Evolutionary conservation across 2,888 invertebrate species (phyloP).

Genomic region (Tetramorium bicarinatum): DNA sequence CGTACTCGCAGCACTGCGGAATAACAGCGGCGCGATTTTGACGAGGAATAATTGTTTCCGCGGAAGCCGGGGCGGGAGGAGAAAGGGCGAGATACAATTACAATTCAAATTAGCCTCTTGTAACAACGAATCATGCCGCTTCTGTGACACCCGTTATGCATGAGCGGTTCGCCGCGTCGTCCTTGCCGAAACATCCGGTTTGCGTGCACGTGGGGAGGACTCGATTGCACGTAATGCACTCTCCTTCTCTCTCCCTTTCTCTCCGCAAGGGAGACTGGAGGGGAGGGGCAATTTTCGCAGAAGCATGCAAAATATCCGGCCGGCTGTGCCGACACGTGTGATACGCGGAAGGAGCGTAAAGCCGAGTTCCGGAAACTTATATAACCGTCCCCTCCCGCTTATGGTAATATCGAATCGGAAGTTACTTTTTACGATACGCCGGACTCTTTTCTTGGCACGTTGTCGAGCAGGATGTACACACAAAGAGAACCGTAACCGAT

Average conservation of each 20-base stretch:
- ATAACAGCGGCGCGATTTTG: constrained; percentile 25
- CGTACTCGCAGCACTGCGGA: background rate
- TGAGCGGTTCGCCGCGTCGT: constrained; percentile 47
- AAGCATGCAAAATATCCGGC: constrained; percentile 78
- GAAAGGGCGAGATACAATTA: constrained; percentile 41
- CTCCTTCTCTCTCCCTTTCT: background rate
- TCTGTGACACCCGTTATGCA: constrained; percentile 52
- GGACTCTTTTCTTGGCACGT: constrained; percentile 5
- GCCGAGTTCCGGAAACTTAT: constrained; percentile 72
- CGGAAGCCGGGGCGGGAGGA: background rate
- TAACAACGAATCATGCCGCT: constrained; percentile 49
- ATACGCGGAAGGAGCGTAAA: constrained; percentile 77
- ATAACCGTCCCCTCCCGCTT: constrained; percentile 37
- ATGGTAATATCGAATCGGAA: constrained; percentile 69
- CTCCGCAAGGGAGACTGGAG: background rate
- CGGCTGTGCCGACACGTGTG: constrained; percentile 60
- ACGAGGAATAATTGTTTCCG: constrained; percentile 50
- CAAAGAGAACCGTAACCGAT: constrained; percentile 15
- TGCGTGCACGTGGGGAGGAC: constrained; percentile 67
- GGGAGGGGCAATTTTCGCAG: constrained; percentile 70
- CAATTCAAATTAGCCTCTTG: constrained; percentile 47
- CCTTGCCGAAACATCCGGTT: constrained; percentile 76
- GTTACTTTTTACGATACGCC: constrained; percentile 61
- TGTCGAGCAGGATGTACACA: constrained; percentile 21
- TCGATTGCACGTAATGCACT: constrained; percentile 68